Base-by-base conservation (phyloP, 2,888 invertebrate species). In the Chalcis sispes region DNA sequence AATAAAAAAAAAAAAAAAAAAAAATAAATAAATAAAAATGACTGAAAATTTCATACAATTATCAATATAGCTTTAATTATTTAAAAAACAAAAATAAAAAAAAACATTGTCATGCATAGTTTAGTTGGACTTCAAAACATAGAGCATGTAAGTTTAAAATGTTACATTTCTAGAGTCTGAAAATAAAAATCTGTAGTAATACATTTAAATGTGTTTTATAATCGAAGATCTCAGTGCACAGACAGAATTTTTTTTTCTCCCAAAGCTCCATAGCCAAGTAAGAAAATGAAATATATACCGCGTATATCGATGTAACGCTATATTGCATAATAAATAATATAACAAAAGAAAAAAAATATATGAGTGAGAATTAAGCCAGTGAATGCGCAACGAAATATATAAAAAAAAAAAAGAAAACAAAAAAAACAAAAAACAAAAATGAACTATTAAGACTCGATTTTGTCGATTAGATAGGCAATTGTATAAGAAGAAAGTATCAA, bases 371-470 rank as follows among this genome's bases (percentile, higher is more conserved):
- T 29, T 18, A 83, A 82, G 82, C 79, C 82, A 84, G 81, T 84
- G 83, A 85, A 84, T 83, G 82, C 81, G 87, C 87, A 87, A 87
- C 87, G 87, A 87, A 86, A 81, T 75, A 76, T 62, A 69, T 50
- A 79, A 40, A 74, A 20, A 42, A 42, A 54, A 61, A 40, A 74
- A 56, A 13, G 15, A 42, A 42, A 42, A 42, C 10, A 36, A n/a
- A n/a, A n/a, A n/a, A n/a, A 36, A 36, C 36, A 69, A 70, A 62
- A 40, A 27, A 61, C 10, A 36, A 36, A 7, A 36, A 36, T 36
- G 10, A 50, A 62, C 29, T 79, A 79, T 77, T 77, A 83, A 84
- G 80, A 82, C 81, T 81, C 78, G 80, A 79, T 72, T 67, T 76
- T 75, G 73, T 76, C 59, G 76, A 65, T 73, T 76, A 80, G 77